Conservation (phyloP, 2,888 invertebrate species). For the Acanthopleura granulata region DNA sequence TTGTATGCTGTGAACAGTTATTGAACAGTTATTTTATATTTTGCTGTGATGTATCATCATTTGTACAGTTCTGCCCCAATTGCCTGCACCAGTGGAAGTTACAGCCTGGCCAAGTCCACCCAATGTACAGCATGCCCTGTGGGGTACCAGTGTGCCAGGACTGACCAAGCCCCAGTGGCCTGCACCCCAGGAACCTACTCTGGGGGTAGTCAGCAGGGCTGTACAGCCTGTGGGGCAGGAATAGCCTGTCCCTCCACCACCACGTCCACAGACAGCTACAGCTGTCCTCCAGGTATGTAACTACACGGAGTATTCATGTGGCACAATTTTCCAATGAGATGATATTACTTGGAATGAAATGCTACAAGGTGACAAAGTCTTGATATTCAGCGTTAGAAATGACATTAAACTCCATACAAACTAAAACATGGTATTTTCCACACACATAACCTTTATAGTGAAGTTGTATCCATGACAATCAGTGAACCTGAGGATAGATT, state of each 20-base stretch:
- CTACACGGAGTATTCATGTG: too few species aligned
- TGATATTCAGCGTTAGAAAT: too few species aligned
- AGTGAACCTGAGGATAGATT: too few species aligned
- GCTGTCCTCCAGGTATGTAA: constrained; percentile 46
- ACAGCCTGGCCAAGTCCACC: constrained; percentile 39
- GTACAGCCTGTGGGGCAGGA: constrained; percentile 56
- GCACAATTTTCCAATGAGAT: too few species aligned
- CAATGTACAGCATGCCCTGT: constrained; percentile 50
- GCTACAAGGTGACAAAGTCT: too few species aligned
- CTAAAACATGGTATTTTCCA: too few species aligned
- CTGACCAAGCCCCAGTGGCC: constrained; percentile 32
- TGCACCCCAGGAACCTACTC: constrained; percentile 56
- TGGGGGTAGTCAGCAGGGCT: constrained; percentile 42
- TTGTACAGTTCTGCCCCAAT: constrained; percentile 25
- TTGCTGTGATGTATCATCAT: not conserved
- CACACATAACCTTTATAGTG: too few species aligned
- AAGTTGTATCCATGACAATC: too few species aligned
- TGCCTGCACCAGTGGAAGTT: constrained; percentile 44
- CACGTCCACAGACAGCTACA: constrained; percentile 33
- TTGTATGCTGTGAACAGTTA: too few species aligned
- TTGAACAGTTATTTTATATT: not conserved
- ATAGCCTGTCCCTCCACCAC: constrained; percentile 59
- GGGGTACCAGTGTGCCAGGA: constrained; percentile 42
- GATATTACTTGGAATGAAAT: too few species aligned
- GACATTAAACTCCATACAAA: too few species aligned